phyloP scores from a whole-genome alignment of 1,140 invertebrate species.

The Heterodera carotae region DNA sequence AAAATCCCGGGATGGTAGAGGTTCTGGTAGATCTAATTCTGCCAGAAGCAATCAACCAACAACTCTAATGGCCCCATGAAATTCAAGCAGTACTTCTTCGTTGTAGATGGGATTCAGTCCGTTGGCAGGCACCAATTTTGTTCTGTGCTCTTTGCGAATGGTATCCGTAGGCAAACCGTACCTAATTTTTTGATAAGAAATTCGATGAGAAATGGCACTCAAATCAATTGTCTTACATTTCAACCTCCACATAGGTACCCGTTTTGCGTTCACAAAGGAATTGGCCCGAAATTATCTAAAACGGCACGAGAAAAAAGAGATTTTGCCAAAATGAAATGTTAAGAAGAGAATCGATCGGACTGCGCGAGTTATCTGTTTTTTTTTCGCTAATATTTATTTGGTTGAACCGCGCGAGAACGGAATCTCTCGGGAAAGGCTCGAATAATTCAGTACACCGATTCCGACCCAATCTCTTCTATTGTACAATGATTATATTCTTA shows the following conservation, averaged over 20 bases:
- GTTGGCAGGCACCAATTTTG: constrained; percentile 89
- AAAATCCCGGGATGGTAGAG: too few species aligned
- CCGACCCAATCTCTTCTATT: too few species aligned
- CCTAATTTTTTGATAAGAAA: not conserved
- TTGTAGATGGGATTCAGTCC: constrained; percentile 96
- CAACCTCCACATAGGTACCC: constrained; percentile 98
- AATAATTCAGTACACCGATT: not conserved
- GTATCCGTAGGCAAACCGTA: constrained; percentile 87
- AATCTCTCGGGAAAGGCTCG: constrained; percentile 3
- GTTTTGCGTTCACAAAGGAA: constrained; percentile 98
- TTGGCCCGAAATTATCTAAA: constrained; percentile 93
- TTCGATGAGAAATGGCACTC: too few species aligned
- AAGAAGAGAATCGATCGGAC: too few species aligned
- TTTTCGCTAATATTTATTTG: too few species aligned
- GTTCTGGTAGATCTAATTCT: too few species aligned
- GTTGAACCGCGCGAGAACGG: too few species aligned
- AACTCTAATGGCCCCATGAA: not conserved
- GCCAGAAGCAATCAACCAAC: too few species aligned
- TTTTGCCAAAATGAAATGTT: too few species aligned
- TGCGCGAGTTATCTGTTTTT: too few species aligned
- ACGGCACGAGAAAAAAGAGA: constrained; percentile 32
- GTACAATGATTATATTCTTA: constrained; percentile 66
- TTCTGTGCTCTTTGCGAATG: constrained; percentile 95
- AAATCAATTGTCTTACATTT: constrained; percentile 91
- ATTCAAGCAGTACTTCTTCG: constrained; percentile 74